Evolutionary conservation across 35 echinoderm and acorn worm species (phyloP).

Genomic region (Patiria miniata): DNA sequence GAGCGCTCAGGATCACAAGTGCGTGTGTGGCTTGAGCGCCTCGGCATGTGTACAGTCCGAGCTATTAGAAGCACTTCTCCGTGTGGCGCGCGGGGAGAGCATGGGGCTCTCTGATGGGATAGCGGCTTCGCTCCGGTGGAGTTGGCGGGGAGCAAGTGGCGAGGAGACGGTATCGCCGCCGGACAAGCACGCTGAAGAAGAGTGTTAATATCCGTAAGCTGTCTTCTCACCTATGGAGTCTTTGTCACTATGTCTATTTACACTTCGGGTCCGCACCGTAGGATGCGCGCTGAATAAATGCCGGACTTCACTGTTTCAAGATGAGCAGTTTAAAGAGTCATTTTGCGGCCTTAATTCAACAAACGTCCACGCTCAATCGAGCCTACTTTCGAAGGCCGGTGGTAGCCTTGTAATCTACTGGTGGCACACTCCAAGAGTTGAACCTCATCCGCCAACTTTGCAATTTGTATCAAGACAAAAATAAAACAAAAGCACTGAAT

Average conservation of each 20-base stretch:
- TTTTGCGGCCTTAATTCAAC: no score
- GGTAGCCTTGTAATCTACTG: no score
- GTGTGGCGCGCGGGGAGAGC: not conserved
- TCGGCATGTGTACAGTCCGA: not conserved
- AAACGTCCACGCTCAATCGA: no score
- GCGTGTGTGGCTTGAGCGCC: not conserved
- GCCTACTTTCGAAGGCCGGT: no score
- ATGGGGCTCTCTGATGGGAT: not conserved
- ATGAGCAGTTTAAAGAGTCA: no score
- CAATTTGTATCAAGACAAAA: no score
- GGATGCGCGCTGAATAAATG: not conserved
- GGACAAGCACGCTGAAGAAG: slow-evolving; percentile 11
- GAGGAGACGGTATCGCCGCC: slow-evolving; percentile 23
- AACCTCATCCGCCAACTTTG: no score
- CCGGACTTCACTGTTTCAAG: not conserved
- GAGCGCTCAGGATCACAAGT: slow-evolving; percentile 22
- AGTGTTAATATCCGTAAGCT: slow-evolving; percentile 27
- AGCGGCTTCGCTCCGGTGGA: slow-evolving; percentile 5
- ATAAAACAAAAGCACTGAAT: no score
- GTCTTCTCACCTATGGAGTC: slow-evolving; percentile 17
- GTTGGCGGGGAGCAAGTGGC: slow-evolving; percentile 4
- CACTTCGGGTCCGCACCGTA: slow-evolving; percentile 18
- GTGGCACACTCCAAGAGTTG: no score
- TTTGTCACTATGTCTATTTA: slow-evolving; percentile 15
- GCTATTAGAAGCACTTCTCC: slow-evolving; percentile 16